A percentile compares a stretch with the other conserved stretches of the same genome.
phyloP scores from a whole-genome alignment of 1,140 invertebrate genomes.

The Calliphora vicina region DNA sequence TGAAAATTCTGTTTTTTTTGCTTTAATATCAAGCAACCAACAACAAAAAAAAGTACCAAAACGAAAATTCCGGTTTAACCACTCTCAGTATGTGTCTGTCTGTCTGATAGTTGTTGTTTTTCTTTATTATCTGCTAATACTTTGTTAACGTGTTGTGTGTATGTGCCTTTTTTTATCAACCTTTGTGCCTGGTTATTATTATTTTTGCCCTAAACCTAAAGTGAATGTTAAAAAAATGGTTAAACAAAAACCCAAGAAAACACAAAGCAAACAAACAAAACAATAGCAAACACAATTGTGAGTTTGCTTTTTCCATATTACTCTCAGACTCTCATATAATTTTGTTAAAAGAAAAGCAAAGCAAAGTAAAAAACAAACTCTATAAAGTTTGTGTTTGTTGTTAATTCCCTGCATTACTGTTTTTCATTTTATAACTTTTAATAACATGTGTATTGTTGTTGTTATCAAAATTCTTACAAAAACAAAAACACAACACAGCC shows the following conservation, averaged over 20 bases:
- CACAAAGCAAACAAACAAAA: neutral
- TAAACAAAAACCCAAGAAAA: neutral
- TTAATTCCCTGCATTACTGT: neutral
- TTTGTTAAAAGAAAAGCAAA: neutral
- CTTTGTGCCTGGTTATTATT: constrained; percentile 9
- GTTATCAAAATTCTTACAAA: neutral
- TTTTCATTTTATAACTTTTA: neutral
- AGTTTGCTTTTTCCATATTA: neutral
- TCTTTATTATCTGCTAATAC: neutral
- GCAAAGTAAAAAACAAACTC: neutral
- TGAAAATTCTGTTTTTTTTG: constrained; percentile 1
- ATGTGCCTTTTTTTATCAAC: neutral
- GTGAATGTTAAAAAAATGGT: neutral
- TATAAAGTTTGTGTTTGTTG: neutral
- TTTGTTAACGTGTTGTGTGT: neutral
- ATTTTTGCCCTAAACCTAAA: constrained; percentile 16
- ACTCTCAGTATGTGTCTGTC: constrained; percentile 6
- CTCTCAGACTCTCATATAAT: neutral
- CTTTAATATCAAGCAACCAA: neutral
- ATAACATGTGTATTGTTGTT: neutral
- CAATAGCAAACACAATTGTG: neutral
- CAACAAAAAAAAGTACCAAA: neutral
- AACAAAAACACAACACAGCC: neutral
- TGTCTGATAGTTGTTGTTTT: constrained; percentile 24
- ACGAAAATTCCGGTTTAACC: constrained; percentile 32